Conservation (phyloP, 2,888 invertebrate species). For the Trileptium ribeirensis region DNA sequence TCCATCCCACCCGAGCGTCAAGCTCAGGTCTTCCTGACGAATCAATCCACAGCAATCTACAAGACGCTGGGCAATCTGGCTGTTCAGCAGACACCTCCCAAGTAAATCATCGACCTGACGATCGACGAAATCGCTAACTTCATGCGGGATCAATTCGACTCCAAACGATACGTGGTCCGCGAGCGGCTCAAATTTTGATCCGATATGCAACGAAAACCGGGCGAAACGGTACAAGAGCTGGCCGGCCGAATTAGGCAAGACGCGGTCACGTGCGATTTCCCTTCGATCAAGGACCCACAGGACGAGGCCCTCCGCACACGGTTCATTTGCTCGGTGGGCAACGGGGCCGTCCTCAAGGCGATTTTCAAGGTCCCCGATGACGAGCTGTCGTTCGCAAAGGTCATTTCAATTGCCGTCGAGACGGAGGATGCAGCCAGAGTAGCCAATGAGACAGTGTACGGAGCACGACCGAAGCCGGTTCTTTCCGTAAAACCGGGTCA, state of each 20-base stretch:
- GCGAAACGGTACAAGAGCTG: slow-evolving; percentile 32
- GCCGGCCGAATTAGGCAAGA: slow-evolving; percentile 29
- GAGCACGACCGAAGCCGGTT: not conserved
- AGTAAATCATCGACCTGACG: slow-evolving; percentile 5
- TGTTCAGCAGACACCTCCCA: not conserved
- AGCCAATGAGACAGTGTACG: slow-evolving; percentile 3
- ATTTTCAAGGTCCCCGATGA: slow-evolving; percentile 34
- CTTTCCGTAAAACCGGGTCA: not conserved
- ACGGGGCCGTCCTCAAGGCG: slow-evolving; percentile 30
- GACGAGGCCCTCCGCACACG: not conserved
- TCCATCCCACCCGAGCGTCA: not conserved
- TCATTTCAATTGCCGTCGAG: slow-evolving; percentile 32
- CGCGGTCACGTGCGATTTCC: slow-evolving; percentile 30
- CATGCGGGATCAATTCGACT: slow-evolving; percentile 26
- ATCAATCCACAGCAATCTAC: not conserved
- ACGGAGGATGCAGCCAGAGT: slow-evolving; percentile 33
- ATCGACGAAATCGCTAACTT: slow-evolving; percentile 7
- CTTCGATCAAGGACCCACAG: slow-evolving; percentile 21
- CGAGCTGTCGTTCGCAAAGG: slow-evolving; percentile 28
- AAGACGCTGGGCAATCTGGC: not conserved
- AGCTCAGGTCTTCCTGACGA: slow-evolving; percentile 11
- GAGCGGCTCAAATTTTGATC: slow-evolving; percentile 33
- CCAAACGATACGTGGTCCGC: slow-evolving; percentile 30
- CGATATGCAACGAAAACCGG: slow-evolving; percentile 31
- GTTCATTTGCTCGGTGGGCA: slow-evolving; percentile 30